phyloP scores from a whole-genome alignment of 2,888 invertebrate genomes.

The Caenorhabditis sp. region DNA sequence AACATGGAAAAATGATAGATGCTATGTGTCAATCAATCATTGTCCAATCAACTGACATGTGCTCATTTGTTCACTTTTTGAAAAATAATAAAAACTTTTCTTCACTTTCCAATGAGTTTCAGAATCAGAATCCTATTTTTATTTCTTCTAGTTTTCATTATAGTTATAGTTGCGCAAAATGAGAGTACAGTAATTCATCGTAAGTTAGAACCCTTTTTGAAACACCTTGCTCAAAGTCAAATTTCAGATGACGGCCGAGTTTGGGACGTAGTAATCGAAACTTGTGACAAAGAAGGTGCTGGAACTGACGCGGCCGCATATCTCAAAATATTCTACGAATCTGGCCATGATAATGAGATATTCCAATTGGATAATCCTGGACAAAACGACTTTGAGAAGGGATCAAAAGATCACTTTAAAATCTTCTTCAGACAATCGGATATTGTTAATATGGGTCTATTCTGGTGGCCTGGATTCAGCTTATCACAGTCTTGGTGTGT shows the following conservation, averaged over 20 bases:
- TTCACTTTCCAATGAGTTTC: neutral
- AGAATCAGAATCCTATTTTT: neutral
- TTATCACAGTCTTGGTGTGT: constrained; percentile 40
- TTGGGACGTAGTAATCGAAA: constrained; percentile 64
- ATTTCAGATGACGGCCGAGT: constrained; percentile 43
- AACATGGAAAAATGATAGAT: constrained; percentile 19
- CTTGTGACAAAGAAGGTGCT: constrained; percentile 54
- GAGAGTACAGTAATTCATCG: neutral
- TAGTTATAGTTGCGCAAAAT: neutral
- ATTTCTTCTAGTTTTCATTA: neutral
- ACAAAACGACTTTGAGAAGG: constrained; percentile 61
- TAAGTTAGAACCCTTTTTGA: neutral
- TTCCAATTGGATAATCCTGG: constrained; percentile 54
- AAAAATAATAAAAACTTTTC: neutral
- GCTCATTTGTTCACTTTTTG: too few species aligned
- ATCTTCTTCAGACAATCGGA: constrained; percentile 58
- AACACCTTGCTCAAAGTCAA: too few species aligned
- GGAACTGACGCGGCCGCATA: constrained; percentile 63
- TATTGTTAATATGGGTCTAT: constrained; percentile 58
- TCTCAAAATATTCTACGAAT: constrained; percentile 58
- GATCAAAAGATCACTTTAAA: constrained; percentile 57
- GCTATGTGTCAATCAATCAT: neutral
- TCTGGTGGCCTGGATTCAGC: constrained; percentile 61
- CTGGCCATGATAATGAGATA: constrained; percentile 53
- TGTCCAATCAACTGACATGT: neutral